These are phyloP conservation scores for Drosophila albomicans DNA, from an alignment of 1,140 invertebrate genomes.

Conservation along the genomic window DNA sequence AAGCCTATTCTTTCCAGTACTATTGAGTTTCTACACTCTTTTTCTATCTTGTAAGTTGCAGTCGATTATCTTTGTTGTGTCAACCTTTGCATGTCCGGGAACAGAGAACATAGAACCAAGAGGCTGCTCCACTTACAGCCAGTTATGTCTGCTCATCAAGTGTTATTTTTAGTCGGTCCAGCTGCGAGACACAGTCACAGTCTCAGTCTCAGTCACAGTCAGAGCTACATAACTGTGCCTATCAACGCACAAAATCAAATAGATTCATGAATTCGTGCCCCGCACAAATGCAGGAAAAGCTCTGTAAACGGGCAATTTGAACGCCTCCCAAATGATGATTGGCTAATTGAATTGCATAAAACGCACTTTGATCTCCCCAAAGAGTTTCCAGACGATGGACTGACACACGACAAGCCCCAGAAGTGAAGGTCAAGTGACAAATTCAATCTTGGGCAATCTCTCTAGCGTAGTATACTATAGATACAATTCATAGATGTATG, in stretches of 20 bases:
- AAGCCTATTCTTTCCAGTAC: too few relatives aligned
- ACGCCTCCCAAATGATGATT: slow-evolving; percentile 9
- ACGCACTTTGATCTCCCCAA: slow-evolving; percentile 72
- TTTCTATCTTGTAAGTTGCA: not conserved
- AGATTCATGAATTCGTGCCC: slow-evolving; percentile 49
- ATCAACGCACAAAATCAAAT: slow-evolving; percentile 74
- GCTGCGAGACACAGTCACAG: not conserved
- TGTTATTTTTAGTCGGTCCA: slow-evolving; percentile 53
- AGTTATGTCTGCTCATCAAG: slow-evolving; percentile 38
- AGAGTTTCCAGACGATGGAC: not conserved
- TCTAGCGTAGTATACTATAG: not conserved
- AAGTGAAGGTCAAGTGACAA: slow-evolving; percentile 60
- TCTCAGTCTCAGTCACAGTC: too few relatives aligned
- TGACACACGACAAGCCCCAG: slow-evolving; percentile 16
- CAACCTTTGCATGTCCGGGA: not conserved
- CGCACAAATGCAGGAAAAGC: slow-evolving; percentile 11
- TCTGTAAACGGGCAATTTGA: slow-evolving; percentile 1
- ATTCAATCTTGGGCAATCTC: not conserved
- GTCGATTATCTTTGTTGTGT: not conserved
- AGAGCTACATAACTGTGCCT: slow-evolving; percentile 29
- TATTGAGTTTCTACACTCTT: too few relatives aligned
- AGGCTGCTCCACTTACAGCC: slow-evolving; percentile 53
- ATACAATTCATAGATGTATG: not conserved
- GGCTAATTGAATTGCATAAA: slow-evolving; percentile 77
- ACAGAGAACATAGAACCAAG: not conserved